Percentiles rank a stretch among this genome's conserved stretches.
Conservation (phyloP, 2,797 vertebrate genomes). For the Channallabes apus region DNA sequence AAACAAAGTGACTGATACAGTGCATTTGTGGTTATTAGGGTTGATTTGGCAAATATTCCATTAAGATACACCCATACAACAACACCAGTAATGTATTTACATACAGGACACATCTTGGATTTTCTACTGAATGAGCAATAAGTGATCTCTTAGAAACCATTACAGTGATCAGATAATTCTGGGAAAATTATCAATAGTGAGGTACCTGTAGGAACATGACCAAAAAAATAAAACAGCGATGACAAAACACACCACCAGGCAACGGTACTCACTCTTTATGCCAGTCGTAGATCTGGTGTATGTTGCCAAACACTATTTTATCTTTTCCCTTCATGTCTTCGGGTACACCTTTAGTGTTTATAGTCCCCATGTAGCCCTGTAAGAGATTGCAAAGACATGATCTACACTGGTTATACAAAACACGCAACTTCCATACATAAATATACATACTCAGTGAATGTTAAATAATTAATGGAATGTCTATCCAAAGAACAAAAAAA, state of each 20-base stretch:
- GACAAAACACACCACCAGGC: constrained; percentile 3
- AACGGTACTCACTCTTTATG: constrained; percentile 94
- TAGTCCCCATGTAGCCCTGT: constrained; percentile 96
- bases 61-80: background rate
- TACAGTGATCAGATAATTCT: background rate
- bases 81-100: constrained; percentile 2
- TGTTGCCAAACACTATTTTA: constrained; percentile 99
- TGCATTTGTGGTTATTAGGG: background rate
- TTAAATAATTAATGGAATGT: background rate
- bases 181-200: background rate
- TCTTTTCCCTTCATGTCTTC: constrained; percentile 99
- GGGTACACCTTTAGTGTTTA: constrained; percentile 88
- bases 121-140: background rate
- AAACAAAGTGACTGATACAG: background rate
- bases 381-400: constrained; percentile 27
- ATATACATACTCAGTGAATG: background rate
- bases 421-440: background rate
- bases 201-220: background rate
- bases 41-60: background rate
- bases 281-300: constrained; percentile 99
- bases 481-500: background rate
- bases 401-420: constrained; percentile 25
- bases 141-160: background rate
- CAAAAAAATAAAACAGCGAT: background rate
- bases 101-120: constrained; percentile 9